These are phyloP conservation scores for Hypocryptadius cinnamomeus DNA, from an alignment of 2,113 vertebrate genomes.

Conservation along the genomic window DNA sequence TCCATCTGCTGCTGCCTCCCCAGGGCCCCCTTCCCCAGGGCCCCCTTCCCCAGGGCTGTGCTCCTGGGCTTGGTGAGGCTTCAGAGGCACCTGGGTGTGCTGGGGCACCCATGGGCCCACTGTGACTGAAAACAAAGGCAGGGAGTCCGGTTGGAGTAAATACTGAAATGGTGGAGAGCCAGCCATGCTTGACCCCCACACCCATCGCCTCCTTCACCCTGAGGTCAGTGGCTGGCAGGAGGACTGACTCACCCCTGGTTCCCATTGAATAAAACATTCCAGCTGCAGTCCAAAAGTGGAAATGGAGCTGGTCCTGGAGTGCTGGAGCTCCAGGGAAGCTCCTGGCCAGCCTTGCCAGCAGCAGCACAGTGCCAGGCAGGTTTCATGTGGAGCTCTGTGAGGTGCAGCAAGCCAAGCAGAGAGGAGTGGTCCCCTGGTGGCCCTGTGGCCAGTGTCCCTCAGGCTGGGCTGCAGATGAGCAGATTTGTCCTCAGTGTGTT, in stretches of 20 bases:
- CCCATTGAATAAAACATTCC: not conserved
- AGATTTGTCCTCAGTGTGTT: accelerated
- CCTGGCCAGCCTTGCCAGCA: not conserved
- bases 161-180: not conserved
- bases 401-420: not conserved
- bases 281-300: not conserved
- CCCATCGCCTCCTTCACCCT: not conserved
- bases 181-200: not conserved
- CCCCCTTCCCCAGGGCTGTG: not conserved
- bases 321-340: not conserved
- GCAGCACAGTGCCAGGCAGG: not conserved
- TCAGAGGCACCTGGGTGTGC: not conserved
- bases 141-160: not conserved
- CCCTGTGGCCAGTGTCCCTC: not conserved
- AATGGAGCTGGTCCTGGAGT: not conserved
- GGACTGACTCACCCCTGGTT: not conserved
- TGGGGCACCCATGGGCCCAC: accelerated
- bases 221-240: not conserved
- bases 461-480: not conserved
- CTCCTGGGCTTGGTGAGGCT: not conserved
- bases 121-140: not conserved
- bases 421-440: accelerated
- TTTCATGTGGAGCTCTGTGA: accelerated
- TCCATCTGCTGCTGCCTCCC: not conserved
- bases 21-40: not conserved